These are phyloP conservation scores for Diploptera punctata DNA, from an alignment of 2,888 invertebrate species.

Conservation along the genomic window DNA sequence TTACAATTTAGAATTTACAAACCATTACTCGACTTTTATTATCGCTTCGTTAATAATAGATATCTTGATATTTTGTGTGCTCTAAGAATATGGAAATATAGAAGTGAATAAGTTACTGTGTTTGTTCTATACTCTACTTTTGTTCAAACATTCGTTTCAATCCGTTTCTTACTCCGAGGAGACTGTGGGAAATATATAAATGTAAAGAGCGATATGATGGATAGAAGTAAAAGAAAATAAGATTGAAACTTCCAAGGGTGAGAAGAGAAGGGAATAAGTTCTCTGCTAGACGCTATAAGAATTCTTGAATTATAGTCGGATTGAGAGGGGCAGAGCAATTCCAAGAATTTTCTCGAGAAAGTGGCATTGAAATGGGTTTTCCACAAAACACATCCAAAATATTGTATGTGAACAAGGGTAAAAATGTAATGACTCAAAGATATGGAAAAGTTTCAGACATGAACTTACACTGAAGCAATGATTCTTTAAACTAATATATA, in stretches of 20 bases:
- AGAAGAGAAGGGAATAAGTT: not conserved
- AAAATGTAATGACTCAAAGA: not conserved
- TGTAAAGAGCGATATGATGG: conserved; percentile 1
- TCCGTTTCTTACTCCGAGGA: not conserved
- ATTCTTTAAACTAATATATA: not conserved
- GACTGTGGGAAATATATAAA: not conserved
- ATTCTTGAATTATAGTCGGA: not conserved
- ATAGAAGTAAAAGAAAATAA: not conserved
- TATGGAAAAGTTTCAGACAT: not conserved
- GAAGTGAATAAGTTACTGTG: too few species aligned
- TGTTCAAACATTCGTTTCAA: not conserved
- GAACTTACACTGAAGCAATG: not conserved
- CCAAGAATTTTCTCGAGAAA: not conserved
- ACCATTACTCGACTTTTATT: too few species aligned
- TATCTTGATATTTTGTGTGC: too few species aligned
- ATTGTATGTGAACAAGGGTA: not conserved
- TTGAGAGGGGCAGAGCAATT: not conserved
- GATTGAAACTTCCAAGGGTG: not conserved
- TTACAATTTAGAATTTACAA: too few species aligned
- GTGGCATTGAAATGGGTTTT: not conserved
- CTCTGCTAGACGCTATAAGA: not conserved
- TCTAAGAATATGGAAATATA: too few species aligned
- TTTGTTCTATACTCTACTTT: too few species aligned
- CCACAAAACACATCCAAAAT: not conserved
- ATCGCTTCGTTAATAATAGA: too few species aligned